phyloP scores from a whole-genome alignment of 2,113 vertebrate species.

The Silurus asotus region DNA sequence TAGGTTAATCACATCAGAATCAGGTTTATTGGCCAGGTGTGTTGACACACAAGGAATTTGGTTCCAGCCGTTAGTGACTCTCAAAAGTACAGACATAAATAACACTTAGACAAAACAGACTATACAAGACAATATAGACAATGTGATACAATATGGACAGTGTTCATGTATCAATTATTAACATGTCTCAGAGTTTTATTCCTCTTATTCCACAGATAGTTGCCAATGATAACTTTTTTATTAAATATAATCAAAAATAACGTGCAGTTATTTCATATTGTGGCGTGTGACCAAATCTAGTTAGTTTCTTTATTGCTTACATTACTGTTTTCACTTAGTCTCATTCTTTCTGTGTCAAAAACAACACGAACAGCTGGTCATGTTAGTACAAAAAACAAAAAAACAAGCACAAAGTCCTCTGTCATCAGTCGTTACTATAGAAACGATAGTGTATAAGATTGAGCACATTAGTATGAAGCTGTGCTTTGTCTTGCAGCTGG shows the following conservation, averaged over 20 bases:
- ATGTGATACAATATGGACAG: too few relatives aligned
- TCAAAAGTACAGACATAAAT: too few relatives aligned
- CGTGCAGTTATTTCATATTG: not conserved
- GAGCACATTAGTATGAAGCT: not conserved
- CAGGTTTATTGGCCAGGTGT: too few relatives aligned
- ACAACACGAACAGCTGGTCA: not conserved
- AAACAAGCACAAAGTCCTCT: not conserved
- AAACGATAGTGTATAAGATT: not conserved
- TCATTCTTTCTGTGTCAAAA: not conserved
- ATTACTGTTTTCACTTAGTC: not conserved
- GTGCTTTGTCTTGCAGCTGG: slow-evolving; percentile 6
- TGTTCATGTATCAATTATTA: not conserved
- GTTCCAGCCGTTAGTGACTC: too few relatives aligned
- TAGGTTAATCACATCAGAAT: too few relatives aligned
- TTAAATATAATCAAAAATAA: not conserved
- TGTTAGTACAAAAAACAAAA: not conserved
- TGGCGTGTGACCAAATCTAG: not conserved
- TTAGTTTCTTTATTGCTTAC: not conserved
- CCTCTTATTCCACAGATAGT: not conserved
- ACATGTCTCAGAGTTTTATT: not conserved
- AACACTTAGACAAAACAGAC: too few relatives aligned
- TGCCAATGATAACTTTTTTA: not conserved
- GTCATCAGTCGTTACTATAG: not conserved
- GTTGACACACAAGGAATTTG: too few relatives aligned
- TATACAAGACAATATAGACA: too few relatives aligned